phyloP scores from a whole-genome alignment of 2,888 invertebrate species.

The Volucella bombylans region DNA sequence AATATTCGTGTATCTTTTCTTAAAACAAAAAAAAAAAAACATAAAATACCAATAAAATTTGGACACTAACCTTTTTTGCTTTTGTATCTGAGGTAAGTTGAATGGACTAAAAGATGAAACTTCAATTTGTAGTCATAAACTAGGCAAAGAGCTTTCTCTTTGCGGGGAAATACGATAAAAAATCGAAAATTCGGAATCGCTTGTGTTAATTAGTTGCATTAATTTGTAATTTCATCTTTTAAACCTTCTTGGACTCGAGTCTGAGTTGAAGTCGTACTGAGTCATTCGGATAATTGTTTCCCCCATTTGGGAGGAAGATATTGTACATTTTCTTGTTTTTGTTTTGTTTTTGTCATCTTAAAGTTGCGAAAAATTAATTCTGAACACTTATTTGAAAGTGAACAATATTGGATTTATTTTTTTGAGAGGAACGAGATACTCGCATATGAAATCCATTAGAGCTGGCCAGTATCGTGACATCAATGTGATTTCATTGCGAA shows the following conservation, averaged over 20 bases:
- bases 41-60: background rate
- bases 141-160: constrained; percentile 64
- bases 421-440: too few relatives aligned
- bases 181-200: constrained; percentile 1
- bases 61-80: constrained; percentile 9
- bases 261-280: background rate
- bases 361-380: background rate
- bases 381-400: constrained; percentile 16
- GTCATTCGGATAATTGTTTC: constrained; percentile 21
- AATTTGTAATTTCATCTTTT: constrained; percentile 7
- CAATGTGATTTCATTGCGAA: constrained; percentile 44
- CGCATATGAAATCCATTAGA: background rate
- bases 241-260: background rate
- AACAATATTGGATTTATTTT: constrained; percentile 5
- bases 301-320: constrained; percentile 15
- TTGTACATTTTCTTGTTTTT: too few relatives aligned
- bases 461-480: constrained; percentile 28
- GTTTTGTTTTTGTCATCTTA: background rate
- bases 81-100: constrained; percentile 61
- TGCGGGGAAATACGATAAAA: background rate
- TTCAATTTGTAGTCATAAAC: constrained; percentile 10
- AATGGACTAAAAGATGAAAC: constrained; percentile 45
- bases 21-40: constrained; percentile 19
- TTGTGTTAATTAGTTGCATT: constrained; percentile 37
- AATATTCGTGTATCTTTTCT: background rate